Evolutionary conservation across 92 coral and sea anemone species (phyloP), one percentile per base, ranked within the genome.

Genomic region (Epizoanthus fatuus): DNA sequence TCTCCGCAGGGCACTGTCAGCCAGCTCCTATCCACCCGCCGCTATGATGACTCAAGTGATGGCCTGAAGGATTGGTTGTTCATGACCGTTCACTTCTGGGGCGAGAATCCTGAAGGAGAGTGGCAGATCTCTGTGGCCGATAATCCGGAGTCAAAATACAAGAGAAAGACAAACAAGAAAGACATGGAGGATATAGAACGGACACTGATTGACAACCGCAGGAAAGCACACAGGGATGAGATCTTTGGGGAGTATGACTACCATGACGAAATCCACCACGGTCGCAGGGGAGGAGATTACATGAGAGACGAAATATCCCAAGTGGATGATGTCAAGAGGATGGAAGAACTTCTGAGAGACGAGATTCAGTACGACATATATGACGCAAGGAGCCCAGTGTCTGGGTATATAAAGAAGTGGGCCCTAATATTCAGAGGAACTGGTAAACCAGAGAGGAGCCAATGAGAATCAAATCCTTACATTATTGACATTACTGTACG

Each of bases 211-310:
- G 95, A 97, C 74, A 86, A 94, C 67, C 69, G 87, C 64, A 74
- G 90, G 85, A 94, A 94, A 75, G 98, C 98, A 17, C 92, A 88
- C 52, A 78, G 98, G 69, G 84, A 90, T 81, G 93, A 90, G 67
- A 90, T 90, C 62, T 76, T 88, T 5, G 94, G 91, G n/a, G 93
- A 95, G 51, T 97, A 97, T 60, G 92, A 90, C 58, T 93, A 89
- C 72, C 99, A 90, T 77, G 99, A 97, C 72, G 99, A 97, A 78
- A 91, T 97, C 39, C 93, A 96, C 63, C 99, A 97, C 91, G 99
- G 99, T 16, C 87, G 99, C 57, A 89, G 75, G 90, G 96, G 98
- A 52, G 86, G 85, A 56, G 99, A 97, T 73, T 97, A 97, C 90
- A 97, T 97, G 99, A 90, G 99, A 65, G 98, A 97, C 75, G 94